These are phyloP conservation scores for Oeneis ivallda DNA, from an alignment of 2,888 invertebrate species.

Conservation along the genomic window DNA sequence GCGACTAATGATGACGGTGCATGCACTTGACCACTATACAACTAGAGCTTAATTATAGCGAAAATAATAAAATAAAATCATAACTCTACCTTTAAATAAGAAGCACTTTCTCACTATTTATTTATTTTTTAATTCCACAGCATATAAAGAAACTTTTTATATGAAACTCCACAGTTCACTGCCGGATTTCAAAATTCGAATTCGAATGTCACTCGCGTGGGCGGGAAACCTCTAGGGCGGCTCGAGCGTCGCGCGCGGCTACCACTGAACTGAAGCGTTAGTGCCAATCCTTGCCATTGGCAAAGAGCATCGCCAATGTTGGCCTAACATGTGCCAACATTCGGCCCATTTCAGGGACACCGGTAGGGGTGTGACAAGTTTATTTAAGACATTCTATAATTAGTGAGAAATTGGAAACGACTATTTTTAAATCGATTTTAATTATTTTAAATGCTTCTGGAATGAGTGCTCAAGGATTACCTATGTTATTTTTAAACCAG, in stretches of 20 bases:
- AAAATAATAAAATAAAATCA: slow-evolving; percentile 1
- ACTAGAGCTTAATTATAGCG: background rate
- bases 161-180: slow-evolving; percentile 12
- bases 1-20: background rate
- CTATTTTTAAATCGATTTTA: background rate
- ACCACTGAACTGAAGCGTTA: slow-evolving; percentile 59
- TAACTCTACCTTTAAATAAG: slow-evolving; percentile 3
- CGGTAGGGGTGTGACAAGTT: slow-evolving; percentile 24
- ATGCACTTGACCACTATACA: background rate
- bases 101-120: background rate
- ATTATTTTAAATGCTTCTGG: background rate
- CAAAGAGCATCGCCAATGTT: slow-evolving; percentile 52
- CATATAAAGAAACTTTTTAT: slow-evolving; percentile 1
- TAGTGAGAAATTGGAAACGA: background rate
- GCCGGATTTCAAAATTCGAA: slow-evolving; percentile 37
- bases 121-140: slow-evolving; percentile 7
- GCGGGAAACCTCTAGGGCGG: slow-evolving; percentile 59
- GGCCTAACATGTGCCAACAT: slow-evolving; percentile 47
- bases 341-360: slow-evolving; percentile 34
- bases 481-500: background rate
- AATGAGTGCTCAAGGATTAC: slow-evolving; percentile 5
- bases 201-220: slow-evolving; percentile 66
- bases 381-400: slow-evolving; percentile 16
- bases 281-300: slow-evolving; percentile 50
- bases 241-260: slow-evolving; percentile 65